Conservation (phyloP, 1,140 invertebrate genomes). For the Octopus bimaculoides region DNA sequence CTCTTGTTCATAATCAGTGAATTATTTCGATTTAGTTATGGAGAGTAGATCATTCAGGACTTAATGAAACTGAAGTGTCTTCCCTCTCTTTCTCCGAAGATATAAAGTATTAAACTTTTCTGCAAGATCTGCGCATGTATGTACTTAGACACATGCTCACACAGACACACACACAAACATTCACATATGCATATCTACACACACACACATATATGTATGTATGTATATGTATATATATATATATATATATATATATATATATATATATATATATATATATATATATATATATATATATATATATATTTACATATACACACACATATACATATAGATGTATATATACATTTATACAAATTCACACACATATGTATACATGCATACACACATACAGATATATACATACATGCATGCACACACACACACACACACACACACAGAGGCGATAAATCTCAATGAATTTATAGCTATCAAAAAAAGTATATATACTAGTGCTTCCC, state of each 20-base stretch:
- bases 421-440: too few species aligned
- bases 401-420: not conserved
- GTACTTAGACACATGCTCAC: not conserved
- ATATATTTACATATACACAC: not conserved
- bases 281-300: not conserved
- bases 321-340: not conserved
- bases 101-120: too few species aligned
- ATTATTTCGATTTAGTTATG: too few species aligned
- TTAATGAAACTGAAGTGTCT: too few species aligned
- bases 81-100: too few species aligned
- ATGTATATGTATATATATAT: not conserved
- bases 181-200: not conserved
- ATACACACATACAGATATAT: not conserved
- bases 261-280: not conserved
- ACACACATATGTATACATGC: not conserved
- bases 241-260: not conserved
- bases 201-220: not conserved
- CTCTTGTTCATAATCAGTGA: too few species aligned
- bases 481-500: too few species aligned
- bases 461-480: too few species aligned
- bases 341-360: not conserved
- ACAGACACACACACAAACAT: not conserved
- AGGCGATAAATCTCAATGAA: too few species aligned
- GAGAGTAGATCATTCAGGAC: too few species aligned
- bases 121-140: not conserved